Evolutionary conservation across 2,888 invertebrate species (phyloP).

Genomic region (Plagiodera versicolora): DNA sequence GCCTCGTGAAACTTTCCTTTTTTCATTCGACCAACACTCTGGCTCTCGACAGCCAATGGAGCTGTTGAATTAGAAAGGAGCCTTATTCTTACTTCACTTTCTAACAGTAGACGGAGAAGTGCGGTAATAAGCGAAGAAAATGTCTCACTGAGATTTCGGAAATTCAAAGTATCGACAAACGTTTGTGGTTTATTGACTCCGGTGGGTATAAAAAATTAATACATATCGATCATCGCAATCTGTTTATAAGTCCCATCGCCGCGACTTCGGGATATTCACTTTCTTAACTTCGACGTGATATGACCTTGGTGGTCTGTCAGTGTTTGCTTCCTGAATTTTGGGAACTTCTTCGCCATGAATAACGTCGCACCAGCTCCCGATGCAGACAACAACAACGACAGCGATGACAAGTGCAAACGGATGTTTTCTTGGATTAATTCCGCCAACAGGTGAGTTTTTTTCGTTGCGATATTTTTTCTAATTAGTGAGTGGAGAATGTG

Average conservation of each 20-base stretch:
- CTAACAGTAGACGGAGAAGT: constrained; percentile 1
- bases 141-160: background rate
- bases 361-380: background rate
- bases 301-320: constrained; percentile 9
- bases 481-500: background rate
- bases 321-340: constrained; percentile 8
- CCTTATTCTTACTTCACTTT: constrained; percentile 35
- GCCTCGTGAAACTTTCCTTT: constrained; percentile 27
- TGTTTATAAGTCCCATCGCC: background rate
- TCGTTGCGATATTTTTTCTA: background rate
- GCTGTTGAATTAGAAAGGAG: constrained; percentile 34
- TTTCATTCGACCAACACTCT: constrained; percentile 15
- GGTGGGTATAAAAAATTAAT: constrained; percentile 7
- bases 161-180: background rate
- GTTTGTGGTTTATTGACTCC: constrained; percentile 8
- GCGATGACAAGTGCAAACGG: constrained; percentile 18
- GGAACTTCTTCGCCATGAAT: constrained; percentile 14
- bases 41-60: constrained; percentile 30
- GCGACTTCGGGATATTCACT: constrained; percentile 16
- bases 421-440: constrained; percentile 31
- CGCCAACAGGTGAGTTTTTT: constrained; percentile 24
- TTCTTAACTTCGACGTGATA: constrained; percentile 18
- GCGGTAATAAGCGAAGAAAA: constrained; percentile 25
- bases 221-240: constrained; percentile 4
- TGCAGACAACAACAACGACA: constrained; percentile 12